These are phyloP conservation scores for Paramisgurnus dabryanus DNA, from an alignment of 2,113 vertebrate genomes.

Conservation along the genomic window DNA sequence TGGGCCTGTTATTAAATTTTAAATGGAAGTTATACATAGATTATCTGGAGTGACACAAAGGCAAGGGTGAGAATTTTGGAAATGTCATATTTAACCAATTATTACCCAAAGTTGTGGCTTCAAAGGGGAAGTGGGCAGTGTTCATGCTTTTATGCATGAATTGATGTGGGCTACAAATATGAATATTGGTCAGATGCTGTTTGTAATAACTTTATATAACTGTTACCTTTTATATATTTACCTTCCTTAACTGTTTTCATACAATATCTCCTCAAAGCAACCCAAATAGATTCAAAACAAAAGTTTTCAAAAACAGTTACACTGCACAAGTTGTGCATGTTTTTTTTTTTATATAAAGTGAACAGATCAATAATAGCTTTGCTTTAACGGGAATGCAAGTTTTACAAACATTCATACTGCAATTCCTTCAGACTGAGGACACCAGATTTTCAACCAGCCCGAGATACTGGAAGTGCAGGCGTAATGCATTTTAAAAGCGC, in stretches of 20 bases:
- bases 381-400: neutral
- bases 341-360: neutral
- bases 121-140: too few species aligned
- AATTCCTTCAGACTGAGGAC: neutral
- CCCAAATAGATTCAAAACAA: neutral
- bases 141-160: too few species aligned
- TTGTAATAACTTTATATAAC: too few species aligned
- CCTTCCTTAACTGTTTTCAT: neutral
- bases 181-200: neutral
- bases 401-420: neutral
- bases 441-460: conserved; percentile 6
- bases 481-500: conserved; percentile 28
- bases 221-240: neutral
- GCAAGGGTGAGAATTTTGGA: neutral
- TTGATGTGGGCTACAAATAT: too few species aligned
- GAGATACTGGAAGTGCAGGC: neutral
- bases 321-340: too few species aligned
- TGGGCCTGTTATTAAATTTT: neutral
- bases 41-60: neutral
- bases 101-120: too few species aligned
- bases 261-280: neutral
- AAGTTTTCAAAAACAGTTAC: too few species aligned
- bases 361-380: neutral
- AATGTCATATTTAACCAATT: too few species aligned
- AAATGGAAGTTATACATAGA: neutral